Conservation (phyloP, 2,797 vertebrate genomes). For the Pterois miles region DNA sequence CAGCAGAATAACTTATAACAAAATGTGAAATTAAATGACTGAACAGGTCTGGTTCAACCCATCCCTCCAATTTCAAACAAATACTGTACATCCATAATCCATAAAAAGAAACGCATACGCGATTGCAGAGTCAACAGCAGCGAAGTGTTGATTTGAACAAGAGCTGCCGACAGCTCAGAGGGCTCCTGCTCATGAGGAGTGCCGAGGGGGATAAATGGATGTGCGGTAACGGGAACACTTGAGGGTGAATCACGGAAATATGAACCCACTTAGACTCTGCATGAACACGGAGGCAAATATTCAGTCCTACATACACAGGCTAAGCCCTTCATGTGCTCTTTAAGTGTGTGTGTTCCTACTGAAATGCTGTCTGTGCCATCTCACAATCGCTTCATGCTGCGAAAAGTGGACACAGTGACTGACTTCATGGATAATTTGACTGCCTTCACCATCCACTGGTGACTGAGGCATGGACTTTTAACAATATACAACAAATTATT, state of each 20-base stretch:
- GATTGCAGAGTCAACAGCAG: constrained; percentile 60
- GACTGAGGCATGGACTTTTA: neutral
- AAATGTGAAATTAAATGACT: constrained; percentile 21
- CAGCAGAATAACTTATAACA: constrained; percentile 59
- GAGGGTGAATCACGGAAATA: constrained; percentile 38
- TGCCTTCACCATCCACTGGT: constrained; percentile 30
- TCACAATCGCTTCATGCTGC: constrained; percentile 33
- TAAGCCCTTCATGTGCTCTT: constrained; percentile 43
- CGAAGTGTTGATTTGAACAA: constrained; percentile 44
- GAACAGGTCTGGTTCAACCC: constrained; percentile 3
- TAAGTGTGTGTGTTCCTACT: constrained; percentile 25
- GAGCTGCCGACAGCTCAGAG: neutral
- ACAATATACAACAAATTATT: constrained; percentile 28
- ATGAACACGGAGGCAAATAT: constrained; percentile 22
- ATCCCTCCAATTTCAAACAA: constrained; percentile 16
- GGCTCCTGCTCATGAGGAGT: constrained; percentile 16
- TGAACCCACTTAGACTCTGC: constrained; percentile 41
- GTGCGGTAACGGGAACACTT: constrained; percentile 22
- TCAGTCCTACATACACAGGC: constrained; percentile 24
- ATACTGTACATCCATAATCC: constrained; percentile 42
- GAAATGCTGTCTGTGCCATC: constrained; percentile 25
- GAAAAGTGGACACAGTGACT: constrained; percentile 24
- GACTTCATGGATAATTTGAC: constrained; percentile 6
- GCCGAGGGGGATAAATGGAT: constrained; percentile 22
- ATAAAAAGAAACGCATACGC: constrained; percentile 44